phyloP scores from a whole-genome alignment of 2,113 vertebrate species.

The Cyanocitta stelleri region DNA sequence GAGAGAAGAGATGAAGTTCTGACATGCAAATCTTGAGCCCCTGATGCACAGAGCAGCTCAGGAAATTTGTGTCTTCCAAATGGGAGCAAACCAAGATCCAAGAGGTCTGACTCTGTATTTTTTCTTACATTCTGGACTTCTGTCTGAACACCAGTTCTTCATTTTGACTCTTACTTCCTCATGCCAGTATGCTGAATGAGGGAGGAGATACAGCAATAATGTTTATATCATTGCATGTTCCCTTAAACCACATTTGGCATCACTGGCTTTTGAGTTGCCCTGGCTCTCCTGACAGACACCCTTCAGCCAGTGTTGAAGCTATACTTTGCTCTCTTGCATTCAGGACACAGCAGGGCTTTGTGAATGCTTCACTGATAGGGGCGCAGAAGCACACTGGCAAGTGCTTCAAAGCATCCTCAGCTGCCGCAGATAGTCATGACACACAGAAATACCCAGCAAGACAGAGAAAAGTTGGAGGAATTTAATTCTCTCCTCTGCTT shows the following conservation, averaged over 20 bases:
- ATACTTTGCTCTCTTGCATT: not conserved
- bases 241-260: not conserved
- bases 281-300: not conserved
- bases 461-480: not conserved
- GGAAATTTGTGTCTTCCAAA: not conserved
- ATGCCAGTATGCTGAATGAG: not conserved
- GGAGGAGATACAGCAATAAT: not conserved
- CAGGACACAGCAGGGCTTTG: not conserved
- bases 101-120: not conserved
- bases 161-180: not conserved
- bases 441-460: not conserved
- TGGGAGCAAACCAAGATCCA: not conserved
- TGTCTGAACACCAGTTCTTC: not conserved
- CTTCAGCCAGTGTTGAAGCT: not conserved
- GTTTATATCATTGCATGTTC: not conserved
- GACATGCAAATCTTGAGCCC: not conserved
- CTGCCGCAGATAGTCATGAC: not conserved
- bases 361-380: not conserved
- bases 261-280: not conserved
- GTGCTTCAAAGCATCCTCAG: not conserved
- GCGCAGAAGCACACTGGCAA: not conserved
- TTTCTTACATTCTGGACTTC: not conserved
- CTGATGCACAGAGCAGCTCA: not conserved
- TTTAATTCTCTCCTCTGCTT: not conserved
- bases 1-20: constrained; percentile 13